phyloP scores from a whole-genome alignment of 2,888 invertebrate genomes.

The Brachynemurus nebulosus region DNA sequence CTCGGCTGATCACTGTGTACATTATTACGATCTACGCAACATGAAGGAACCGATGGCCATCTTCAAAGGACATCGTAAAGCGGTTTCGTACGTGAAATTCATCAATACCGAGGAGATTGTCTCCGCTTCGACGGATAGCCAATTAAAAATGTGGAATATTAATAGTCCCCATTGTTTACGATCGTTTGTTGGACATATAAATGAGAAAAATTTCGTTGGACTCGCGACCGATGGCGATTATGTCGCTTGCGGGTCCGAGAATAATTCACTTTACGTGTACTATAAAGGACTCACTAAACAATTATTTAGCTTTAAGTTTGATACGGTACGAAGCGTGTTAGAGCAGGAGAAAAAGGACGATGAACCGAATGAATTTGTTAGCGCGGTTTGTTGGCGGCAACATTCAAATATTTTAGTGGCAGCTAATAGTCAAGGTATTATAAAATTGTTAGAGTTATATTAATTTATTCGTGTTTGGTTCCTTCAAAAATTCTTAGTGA shows the following conservation, averaged over 20 bases:
- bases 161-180: slow-evolving; percentile 60
- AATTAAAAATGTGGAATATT: slow-evolving; percentile 82
- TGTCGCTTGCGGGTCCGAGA: slow-evolving; percentile 89
- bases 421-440: slow-evolving; percentile 87
- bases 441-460: slow-evolving; percentile 71
- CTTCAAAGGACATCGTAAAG: slow-evolving; percentile 82
- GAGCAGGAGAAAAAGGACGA: slow-evolving; percentile 67
- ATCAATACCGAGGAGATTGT: slow-evolving; percentile 73
- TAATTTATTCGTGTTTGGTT: slow-evolving; percentile 27
- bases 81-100: slow-evolving; percentile 90
- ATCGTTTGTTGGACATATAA: slow-evolving; percentile 81
- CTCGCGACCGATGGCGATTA: slow-evolving; percentile 85
- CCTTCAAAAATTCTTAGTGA: no score
- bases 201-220: slow-evolving; percentile 94
- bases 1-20: slow-evolving; percentile 93
- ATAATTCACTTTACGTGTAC: slow-evolving; percentile 84
- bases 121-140: slow-evolving; percentile 84
- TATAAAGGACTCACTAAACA: slow-evolving; percentile 81
- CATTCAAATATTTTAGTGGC: slow-evolving; percentile 75
- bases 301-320: slow-evolving; percentile 75
- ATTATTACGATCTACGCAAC: slow-evolving; percentile 85
- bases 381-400: slow-evolving; percentile 88
- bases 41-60: slow-evolving; percentile 67
- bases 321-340: slow-evolving; percentile 61
- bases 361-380: slow-evolving; percentile 84